phyloP scores from a whole-genome alignment of 2,797 vertebrate species.

The Toxotes lorentzi region DNA sequence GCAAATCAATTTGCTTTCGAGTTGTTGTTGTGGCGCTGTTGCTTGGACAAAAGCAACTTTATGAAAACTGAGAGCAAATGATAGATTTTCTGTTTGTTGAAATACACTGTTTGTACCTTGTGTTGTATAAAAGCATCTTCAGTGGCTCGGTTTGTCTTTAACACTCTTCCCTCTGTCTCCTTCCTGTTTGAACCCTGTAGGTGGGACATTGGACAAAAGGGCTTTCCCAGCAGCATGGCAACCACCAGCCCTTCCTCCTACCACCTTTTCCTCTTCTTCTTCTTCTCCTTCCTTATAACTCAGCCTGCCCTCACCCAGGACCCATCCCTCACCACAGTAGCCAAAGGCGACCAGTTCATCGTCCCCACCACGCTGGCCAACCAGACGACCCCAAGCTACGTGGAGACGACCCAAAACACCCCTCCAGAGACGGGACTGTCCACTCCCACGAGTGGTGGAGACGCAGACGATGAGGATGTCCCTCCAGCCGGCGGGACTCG shows the following conservation, averaged over 20 bases:
- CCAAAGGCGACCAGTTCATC: slow-evolving; percentile 32
- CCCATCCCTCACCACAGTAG: slow-evolving; percentile 48
- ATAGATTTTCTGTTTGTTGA: neutral
- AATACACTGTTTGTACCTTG: neutral
- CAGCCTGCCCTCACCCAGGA: slow-evolving; percentile 67
- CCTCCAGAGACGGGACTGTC: slow-evolving; percentile 79
- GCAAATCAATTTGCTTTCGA: neutral
- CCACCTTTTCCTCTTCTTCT: slow-evolving; percentile 56
- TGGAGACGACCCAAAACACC: slow-evolving; percentile 77
- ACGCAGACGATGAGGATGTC: slow-evolving; percentile 80
- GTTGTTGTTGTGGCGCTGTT: neutral
- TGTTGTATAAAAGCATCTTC: neutral
- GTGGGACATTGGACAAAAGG: slow-evolving; percentile 40
- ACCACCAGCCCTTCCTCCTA: slow-evolving; percentile 37
- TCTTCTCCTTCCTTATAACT: slow-evolving; percentile 44
- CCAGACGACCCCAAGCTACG: slow-evolving; percentile 70
- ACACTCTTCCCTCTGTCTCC: slow-evolving; percentile 14
- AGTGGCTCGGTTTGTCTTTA: slow-evolving; percentile 19
- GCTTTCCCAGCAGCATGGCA: slow-evolving; percentile 65
- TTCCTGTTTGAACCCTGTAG: slow-evolving; percentile 48
- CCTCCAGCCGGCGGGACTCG: slow-evolving; percentile 85
- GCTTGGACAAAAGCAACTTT: neutral
- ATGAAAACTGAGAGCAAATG: neutral
- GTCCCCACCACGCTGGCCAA: slow-evolving; percentile 57
- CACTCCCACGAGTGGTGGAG: slow-evolving; percentile 77